Evolutionary conservation across 1,140 invertebrate genomes (phyloP).

Genomic region (Nylanderia fulva): DNA sequence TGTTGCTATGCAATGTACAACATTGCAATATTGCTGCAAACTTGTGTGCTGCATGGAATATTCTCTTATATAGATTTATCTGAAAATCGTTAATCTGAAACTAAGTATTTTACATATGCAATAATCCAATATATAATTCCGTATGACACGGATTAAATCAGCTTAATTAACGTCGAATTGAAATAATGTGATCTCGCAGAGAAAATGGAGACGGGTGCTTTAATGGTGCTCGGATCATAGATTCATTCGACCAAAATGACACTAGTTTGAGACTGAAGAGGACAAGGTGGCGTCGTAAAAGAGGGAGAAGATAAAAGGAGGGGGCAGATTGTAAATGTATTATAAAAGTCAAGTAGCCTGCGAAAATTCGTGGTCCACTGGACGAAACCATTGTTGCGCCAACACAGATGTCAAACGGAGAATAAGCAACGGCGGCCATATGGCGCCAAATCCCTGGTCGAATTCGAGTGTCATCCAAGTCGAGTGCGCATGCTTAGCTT

Average conservation of each 20-base stretch:
- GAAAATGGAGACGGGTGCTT: conserved; percentile 22
- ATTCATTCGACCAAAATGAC: conserved; percentile 71
- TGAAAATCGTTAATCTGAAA: too few species aligned
- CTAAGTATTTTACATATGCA: background rate
- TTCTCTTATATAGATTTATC: too few species aligned
- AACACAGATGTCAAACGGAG: conserved; percentile 80
- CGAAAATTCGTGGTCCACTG: conserved; percentile 68
- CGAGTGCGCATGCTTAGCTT: conserved; percentile 10
- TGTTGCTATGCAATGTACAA: too few species aligned
- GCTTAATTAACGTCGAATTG: conserved; percentile 70
- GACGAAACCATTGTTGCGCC: conserved; percentile 78
- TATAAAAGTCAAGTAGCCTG: conserved; percentile 73
- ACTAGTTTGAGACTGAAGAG: background rate
- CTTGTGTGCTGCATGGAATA: too few species aligned
- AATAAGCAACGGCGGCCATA: conserved; percentile 67
- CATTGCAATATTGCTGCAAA: too few species aligned
- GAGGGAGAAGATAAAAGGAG: background rate
- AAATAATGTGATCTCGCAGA: conserved; percentile 61
- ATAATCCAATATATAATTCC: background rate
- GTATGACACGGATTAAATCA: conserved; percentile 57
- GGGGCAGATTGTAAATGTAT: conserved; percentile 55
- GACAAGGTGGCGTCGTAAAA: background rate
- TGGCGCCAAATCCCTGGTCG: conserved; percentile 45
- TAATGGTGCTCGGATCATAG: conserved; percentile 67
- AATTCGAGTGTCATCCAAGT: conserved; percentile 58